Evolutionary conservation across 2,888 invertebrate genomes (phyloP), one percentile per base, ranked within the genome.

Genomic region (Osmoderma eremita): DNA sequence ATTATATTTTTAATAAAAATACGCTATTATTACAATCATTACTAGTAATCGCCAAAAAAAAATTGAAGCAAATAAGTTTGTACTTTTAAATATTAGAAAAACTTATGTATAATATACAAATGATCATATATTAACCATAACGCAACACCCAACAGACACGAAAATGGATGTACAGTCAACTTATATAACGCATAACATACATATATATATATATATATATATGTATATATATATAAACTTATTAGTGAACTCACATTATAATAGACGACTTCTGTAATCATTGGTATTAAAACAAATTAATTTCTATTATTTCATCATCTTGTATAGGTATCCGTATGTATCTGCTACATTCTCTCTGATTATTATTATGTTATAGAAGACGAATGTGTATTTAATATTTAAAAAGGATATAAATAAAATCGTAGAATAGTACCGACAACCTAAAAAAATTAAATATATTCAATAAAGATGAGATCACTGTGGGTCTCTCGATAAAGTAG

Each of bases 371-470:
- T 42, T 13, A 15, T 42, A 42, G 42, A 42, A 42, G 42, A 42
- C 42, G 42, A 42, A 42, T 42, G 42, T 30, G 30, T 42, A 42
- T 15, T 42, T 42, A 42, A 15, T 42, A 17, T 42, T 15, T 42
- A 42, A 42, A 42, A 42, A 12, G 36, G 10, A 36, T 36, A 42
- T 30, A 8, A 30, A 30, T 30, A 30, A 30, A 30, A 30, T 10
- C 30, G 30, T 42, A 42, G 42, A 42, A 15, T 42, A 42, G 42
- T 42, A 10, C 42, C 42, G 42, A 42, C 6, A 17, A 42, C 10
- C 5, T 42, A 15, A 42, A 42, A 42, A n/a, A 30, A 30, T 6
- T 6, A 30, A 30, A 30, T 30, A 30, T 30, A 30, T 30, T 30
- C n/a, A 36, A 36, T 36, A 42, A 42, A 42, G 13, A 13, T 42